Evolutionary conservation across 2,888 invertebrate species (phyloP).

Genomic region (Amiota mariae): DNA sequence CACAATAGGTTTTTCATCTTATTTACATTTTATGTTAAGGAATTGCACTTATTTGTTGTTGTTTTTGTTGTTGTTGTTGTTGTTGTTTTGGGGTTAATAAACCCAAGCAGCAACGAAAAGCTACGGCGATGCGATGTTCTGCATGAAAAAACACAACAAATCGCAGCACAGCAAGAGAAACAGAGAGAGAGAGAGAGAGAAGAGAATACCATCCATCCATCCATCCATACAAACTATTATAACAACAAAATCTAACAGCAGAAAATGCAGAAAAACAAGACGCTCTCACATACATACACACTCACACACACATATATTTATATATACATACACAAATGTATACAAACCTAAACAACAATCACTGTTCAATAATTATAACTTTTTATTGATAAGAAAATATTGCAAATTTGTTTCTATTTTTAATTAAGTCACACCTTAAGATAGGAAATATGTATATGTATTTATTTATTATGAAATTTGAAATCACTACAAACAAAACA

Average conservation of each 20-base stretch:
- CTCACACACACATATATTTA: neutral
- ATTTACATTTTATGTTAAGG: neutral
- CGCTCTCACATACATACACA: neutral
- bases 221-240: no score
- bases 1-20: neutral
- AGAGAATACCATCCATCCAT: neutral
- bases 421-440: no score
- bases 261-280: slow-evolving; percentile 43
- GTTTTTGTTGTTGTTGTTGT: neutral
- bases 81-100: slow-evolving; percentile 10
- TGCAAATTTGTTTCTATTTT: neutral
- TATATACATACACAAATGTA: slow-evolving; percentile 23
- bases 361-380: slow-evolving; percentile 21
- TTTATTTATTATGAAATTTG: no score
- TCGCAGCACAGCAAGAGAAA: no score
- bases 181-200: no score
- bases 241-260: slow-evolving; percentile 56
- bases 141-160: slow-evolving; percentile 20
- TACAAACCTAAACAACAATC: slow-evolving; percentile 3
- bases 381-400: no score
- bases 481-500: neutral
- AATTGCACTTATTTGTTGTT: neutral
- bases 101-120: slow-evolving; percentile 38
- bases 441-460: no score
- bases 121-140: slow-evolving; percentile 40